These are phyloP conservation scores for Patella pellucida DNA, from an alignment of 2,888 invertebrate genomes.

Conservation along the genomic window DNA sequence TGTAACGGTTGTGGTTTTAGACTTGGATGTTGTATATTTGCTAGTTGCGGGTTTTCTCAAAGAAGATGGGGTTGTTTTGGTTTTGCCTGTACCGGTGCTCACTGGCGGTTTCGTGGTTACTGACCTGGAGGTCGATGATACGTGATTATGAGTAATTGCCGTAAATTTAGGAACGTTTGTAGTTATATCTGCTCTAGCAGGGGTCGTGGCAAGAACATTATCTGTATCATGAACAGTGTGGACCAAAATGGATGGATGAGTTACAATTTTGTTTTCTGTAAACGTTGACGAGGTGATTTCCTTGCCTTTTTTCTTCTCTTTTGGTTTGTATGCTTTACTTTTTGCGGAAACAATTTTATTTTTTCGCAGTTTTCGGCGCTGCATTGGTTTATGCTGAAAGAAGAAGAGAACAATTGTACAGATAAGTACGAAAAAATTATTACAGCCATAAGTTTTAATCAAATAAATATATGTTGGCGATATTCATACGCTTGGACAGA, in stretches of 20 bases:
- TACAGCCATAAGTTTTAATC: too few species aligned
- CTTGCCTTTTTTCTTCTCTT: background rate
- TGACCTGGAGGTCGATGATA: background rate
- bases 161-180: background rate
- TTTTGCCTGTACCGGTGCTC: slow-evolving; percentile 13
- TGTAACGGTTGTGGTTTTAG: background rate
- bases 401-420: too few species aligned
- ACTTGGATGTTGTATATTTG: background rate
- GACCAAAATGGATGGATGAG: background rate
- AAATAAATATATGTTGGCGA: too few species aligned
- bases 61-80: slow-evolving; percentile 18
- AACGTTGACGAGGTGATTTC: background rate
- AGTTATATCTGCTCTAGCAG: background rate
- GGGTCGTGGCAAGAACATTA: background rate
- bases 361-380: slow-evolving; percentile 9
- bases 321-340: background rate
- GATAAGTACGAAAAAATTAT: too few species aligned
- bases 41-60: slow-evolving; percentile 9
- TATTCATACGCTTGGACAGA: too few species aligned
- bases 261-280: background rate
- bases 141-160: too few species aligned
- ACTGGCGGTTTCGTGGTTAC: background rate
- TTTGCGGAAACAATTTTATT: background rate
- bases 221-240: background rate
- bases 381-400: too few species aligned